Evolutionary conservation across 2,113 vertebrate genomes (phyloP).

Genomic region (Cygnus atratus): DNA sequence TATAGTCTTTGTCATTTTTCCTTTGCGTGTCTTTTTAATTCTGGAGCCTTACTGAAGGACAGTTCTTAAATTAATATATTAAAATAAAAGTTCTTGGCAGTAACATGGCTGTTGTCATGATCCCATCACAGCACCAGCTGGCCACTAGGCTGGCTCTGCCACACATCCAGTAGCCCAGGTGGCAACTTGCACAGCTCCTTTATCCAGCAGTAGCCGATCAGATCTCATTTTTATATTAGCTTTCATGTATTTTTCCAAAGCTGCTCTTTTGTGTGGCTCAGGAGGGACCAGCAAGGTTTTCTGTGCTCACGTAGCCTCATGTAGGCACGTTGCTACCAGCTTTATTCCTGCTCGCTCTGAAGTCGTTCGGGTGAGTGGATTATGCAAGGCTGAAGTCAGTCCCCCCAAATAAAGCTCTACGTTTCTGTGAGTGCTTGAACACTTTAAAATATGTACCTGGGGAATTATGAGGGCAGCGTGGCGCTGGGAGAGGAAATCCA

Average conservation of each 20-base stretch:
- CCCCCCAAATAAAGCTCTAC: background rate
- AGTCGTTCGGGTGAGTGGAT: background rate
- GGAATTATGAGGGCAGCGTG: background rate
- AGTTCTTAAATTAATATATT: background rate
- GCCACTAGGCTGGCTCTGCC: background rate
- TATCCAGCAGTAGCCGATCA: background rate
- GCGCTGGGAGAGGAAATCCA: background rate
- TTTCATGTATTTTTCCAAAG: background rate
- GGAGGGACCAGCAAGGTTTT: background rate
- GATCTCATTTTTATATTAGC: background rate
- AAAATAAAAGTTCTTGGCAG: too few species aligned
- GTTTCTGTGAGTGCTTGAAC: background rate
- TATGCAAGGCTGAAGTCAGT: background rate
- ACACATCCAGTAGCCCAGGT: background rate
- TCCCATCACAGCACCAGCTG: fast-evolving
- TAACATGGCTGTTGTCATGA: fast-evolving
- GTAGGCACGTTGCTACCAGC: background rate
- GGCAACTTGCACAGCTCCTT: background rate
- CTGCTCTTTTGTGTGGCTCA: background rate
- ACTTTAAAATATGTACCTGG: background rate
- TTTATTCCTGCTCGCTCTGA: background rate
- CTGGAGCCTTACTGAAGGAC: background rate
- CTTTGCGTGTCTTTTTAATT: background rate
- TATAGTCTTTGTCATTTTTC: background rate
- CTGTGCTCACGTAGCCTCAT: fast-evolving